Evolutionary conservation across 2,113 vertebrate species (phyloP).

Genomic region (Perca fluviatilis): DNA sequence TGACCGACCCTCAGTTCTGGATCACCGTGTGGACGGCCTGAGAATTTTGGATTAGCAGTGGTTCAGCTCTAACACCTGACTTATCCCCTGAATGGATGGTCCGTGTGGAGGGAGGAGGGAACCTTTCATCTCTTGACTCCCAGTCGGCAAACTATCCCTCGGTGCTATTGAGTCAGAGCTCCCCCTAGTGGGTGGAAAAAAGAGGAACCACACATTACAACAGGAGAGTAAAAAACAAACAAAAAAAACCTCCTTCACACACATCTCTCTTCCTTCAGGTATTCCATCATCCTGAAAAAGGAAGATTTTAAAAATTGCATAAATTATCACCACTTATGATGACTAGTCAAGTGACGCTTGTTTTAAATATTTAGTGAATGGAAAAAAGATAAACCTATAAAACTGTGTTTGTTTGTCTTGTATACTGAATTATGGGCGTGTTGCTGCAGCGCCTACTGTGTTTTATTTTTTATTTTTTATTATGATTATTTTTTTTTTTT

Average conservation of each 20-base stretch:
- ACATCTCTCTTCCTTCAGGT: constrained; percentile 74
- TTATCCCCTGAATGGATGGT: constrained; percentile 43
- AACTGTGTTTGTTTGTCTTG: constrained; percentile 87
- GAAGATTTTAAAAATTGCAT: constrained; percentile 60
- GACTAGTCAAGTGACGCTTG: constrained; percentile 83
- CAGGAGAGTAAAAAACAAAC: constrained; percentile 22
- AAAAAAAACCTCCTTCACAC: constrained; percentile 36
- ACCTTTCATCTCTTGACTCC: constrained; percentile 54
- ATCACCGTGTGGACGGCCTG: constrained; percentile 19
- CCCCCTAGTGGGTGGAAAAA: constrained; percentile 72
- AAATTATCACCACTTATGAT: constrained; percentile 75
- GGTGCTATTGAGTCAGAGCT: constrained; percentile 82
- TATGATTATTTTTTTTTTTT: constrained; percentile 46
- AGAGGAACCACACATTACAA: constrained; percentile 40
- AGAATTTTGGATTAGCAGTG: constrained; percentile 4
- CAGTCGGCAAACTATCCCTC: constrained; percentile 60
- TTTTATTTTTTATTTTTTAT: constrained; percentile 19
- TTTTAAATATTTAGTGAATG: constrained; percentile 88
- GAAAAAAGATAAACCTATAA: constrained; percentile 75
- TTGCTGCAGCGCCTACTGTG: constrained; percentile 56
- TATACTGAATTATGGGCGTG: constrained; percentile 77
- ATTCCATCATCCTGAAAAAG: constrained; percentile 72
- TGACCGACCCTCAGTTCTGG: constrained; percentile 25
- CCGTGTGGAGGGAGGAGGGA: constrained; percentile 10
- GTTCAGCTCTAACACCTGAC: constrained; percentile 44